Evolutionary conservation across 1,140 invertebrate species (phyloP), one percentile per base, ranked within the genome.

Genomic region (Holcopasites calliopsidis): DNA sequence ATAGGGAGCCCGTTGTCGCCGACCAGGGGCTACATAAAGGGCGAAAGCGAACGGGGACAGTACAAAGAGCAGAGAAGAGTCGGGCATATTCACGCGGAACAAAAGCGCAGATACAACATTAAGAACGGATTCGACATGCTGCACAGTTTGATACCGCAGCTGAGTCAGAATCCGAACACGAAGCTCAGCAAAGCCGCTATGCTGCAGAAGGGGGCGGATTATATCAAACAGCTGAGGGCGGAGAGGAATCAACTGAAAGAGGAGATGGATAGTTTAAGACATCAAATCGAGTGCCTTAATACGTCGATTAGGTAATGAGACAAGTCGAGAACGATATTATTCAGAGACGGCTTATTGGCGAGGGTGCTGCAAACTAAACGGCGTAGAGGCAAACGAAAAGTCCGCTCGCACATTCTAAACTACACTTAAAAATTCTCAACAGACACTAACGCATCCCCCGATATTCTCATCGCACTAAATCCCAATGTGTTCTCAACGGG

Each of bases 111-210:
- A 47, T 98, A 97, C 88, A 99, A 99, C 88, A 99, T 99, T 80
- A 99, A 99, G 93, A 98, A 97, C 92, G 98, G 98, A 31, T 99
- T 99, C 91, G 98, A 99, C 90, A 96, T 96, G 88, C 93, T 99
- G 66, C 97, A 98, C 90, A 95, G 95, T 72, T 93, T 99, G n/a
- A 97, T 99, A 87, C 98, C 98, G 21, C 96, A 97, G 77, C 93
- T 99, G 16, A 96, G 95, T 90, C 95, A 97, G 84, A 98, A 97
- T 92, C 96, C 97, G 5, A 97, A 96, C 88, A 94, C 96, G 1
- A 99, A 99, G 93, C 93, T 97, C 75, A 97, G 96, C 91, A 99
- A 99, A 93, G 98, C 98, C 28, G 97, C 97, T 1, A 98, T 99
- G 97, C 91, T 99, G 50, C 97, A 99, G 86, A 99, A 99, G 91